phyloP scores from a whole-genome alignment of 2,113 vertebrate species.

The Galbula dea region DNA sequence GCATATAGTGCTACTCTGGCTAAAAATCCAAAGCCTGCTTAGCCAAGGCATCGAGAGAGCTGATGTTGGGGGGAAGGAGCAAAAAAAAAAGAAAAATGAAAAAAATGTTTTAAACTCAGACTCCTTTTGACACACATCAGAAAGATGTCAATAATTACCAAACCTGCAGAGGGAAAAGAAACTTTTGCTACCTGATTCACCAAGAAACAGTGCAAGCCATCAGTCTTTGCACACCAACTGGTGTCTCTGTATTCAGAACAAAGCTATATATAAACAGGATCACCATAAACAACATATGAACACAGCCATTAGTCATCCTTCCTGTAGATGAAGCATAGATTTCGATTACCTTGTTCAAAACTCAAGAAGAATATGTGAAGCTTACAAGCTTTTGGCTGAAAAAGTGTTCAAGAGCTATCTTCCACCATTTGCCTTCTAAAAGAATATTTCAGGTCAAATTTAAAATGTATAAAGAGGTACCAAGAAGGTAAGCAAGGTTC shows the following conservation, averaged over 20 bases:
- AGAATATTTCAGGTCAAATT: background rate
- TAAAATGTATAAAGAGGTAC: background rate
- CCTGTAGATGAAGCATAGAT: background rate
- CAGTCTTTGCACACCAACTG: background rate
- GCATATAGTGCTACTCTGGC: background rate
- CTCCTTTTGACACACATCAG: background rate
- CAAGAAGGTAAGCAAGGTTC: background rate
- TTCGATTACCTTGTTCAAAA: background rate
- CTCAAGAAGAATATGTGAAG: background rate
- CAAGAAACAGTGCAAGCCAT: background rate
- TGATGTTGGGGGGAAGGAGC: background rate
- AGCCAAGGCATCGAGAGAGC: background rate
- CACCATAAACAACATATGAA: slow-evolving; percentile 43
- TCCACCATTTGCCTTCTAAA: background rate
- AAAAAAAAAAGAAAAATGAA: background rate
- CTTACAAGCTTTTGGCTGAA: background rate
- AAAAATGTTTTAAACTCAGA: background rate
- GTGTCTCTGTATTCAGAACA: background rate
- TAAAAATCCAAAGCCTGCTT: background rate
- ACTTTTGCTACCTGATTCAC: background rate
- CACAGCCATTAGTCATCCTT: slow-evolving; percentile 17
- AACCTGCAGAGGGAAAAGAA: background rate
- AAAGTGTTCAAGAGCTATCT: background rate
- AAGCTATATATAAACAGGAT: slow-evolving; percentile 43
- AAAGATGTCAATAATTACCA: background rate